These are phyloP conservation scores for Ploceus nigricollis DNA, from an alignment of 2,113 vertebrate genomes.

Conservation along the genomic window DNA sequence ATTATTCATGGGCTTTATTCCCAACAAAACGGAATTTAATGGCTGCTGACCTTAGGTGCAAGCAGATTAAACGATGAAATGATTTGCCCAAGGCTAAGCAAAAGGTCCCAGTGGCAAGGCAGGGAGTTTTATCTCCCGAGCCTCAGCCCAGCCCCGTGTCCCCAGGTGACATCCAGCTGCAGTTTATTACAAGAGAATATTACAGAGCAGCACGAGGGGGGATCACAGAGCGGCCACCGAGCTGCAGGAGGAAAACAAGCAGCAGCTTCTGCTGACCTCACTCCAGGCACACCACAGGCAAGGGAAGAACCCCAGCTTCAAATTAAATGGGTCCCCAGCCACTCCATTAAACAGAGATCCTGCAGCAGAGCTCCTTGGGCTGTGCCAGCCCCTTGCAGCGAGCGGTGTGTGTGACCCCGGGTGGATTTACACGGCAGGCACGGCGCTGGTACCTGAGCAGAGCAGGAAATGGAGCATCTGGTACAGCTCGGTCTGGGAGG, in stretches of 20 bases:
- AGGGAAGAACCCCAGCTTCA: conserved; percentile 55
- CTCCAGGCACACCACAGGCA: conserved; percentile 56
- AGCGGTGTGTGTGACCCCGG: background rate
- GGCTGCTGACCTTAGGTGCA: background rate
- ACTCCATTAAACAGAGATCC: conserved; percentile 54
- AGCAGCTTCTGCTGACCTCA: conserved; percentile 47
- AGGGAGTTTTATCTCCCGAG: background rate
- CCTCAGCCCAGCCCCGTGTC: background rate
- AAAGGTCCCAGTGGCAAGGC: conserved; percentile 34
- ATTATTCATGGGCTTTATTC: conserved; percentile 14
- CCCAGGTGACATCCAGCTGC: conserved; percentile 27
- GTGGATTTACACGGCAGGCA: conserved; percentile 34
- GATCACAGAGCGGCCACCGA: conserved; percentile 33
- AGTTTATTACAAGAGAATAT: background rate
- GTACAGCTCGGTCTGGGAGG: background rate
- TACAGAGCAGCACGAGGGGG: background rate
- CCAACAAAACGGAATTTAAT: background rate
- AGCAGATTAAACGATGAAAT: conserved; percentile 41
- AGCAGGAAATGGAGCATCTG: conserved; percentile 32
- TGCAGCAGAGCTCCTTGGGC: conserved; percentile 23
- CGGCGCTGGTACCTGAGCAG: conserved; percentile 34
- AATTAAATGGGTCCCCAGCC: conserved; percentile 68
- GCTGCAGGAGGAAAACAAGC: conserved; percentile 21
- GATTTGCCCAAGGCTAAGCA: conserved; percentile 43
- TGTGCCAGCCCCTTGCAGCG: conserved; percentile 5